These are phyloP conservation scores for Drosophila peninsularis DNA, from an alignment of 2,888 invertebrate genomes.

Conservation along the genomic window DNA sequence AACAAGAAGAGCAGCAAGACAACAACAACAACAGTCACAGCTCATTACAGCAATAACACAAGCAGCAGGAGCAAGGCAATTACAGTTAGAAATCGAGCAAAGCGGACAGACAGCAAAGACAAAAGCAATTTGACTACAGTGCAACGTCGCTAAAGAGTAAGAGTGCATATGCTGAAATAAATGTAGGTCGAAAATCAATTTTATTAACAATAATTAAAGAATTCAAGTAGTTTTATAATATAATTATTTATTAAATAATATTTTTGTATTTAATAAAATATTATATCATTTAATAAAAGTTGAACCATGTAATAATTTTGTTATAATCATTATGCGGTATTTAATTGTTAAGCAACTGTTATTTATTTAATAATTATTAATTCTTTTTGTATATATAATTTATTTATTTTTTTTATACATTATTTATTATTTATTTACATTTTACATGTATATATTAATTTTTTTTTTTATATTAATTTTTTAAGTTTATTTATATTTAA, in stretches of 20 bases:
- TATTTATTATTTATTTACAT: too few relatives aligned
- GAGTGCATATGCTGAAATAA: not conserved
- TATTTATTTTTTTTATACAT: not conserved
- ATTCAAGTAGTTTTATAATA: too few relatives aligned
- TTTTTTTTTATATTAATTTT: not conserved
- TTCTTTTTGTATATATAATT: too few relatives aligned
- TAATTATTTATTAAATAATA: too few relatives aligned
- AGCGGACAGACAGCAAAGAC: conserved; percentile 20
- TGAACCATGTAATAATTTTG: too few relatives aligned
- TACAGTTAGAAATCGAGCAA: conserved; percentile 34
- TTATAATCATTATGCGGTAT: too few relatives aligned
- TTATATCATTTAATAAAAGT: too few relatives aligned
- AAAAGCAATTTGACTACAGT: conserved; percentile 29
- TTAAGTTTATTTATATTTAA: not conserved
- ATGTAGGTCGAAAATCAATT: not conserved
- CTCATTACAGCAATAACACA: conserved; percentile 21
- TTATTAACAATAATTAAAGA: not conserved
- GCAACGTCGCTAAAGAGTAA: conserved; percentile 17
- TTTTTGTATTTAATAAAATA: too few relatives aligned
- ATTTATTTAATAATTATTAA: too few relatives aligned
- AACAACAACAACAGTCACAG: conserved; percentile 19
- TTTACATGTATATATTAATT: too few relatives aligned
- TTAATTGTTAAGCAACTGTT: too few relatives aligned
- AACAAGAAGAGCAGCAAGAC: conserved; percentile 10
- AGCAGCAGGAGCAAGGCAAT: conserved; percentile 15